A percentile compares a stretch with the other conserved stretches of the same genome.
Evolutionary conservation across 2,888 invertebrate genomes (phyloP).

Genomic region (Pseudococcus viburni): DNA sequence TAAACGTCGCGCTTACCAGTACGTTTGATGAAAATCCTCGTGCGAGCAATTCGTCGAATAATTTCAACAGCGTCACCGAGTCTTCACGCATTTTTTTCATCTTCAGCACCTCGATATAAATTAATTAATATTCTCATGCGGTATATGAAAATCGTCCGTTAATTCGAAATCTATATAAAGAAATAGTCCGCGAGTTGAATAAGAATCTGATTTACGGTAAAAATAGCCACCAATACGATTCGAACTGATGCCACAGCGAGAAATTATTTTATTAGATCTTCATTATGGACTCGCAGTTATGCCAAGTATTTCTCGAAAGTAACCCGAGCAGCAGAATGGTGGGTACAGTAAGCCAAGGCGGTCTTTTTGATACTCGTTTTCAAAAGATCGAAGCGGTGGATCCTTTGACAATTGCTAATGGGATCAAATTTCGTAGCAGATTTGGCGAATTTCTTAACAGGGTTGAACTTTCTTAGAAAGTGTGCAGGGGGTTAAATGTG

Average conservation of each 20-base stretch:
- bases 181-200: constrained; percentile 16
- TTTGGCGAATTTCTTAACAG: constrained; percentile 12
- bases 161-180: constrained; percentile 26
- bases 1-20: background rate
- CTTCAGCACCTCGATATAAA: background rate
- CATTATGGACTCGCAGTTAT: background rate
- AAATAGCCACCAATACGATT: background rate
- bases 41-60: constrained; percentile 46
- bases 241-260: background rate
- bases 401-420: background rate
- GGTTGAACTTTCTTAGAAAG: constrained; percentile 45
- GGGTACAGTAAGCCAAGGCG: background rate
- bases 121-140: constrained; percentile 13
- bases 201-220: background rate
- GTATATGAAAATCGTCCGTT: constrained; percentile 38
- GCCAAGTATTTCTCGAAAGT: background rate
- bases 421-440: background rate
- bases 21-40: constrained; percentile 35
- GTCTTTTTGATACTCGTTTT: constrained; percentile 21
- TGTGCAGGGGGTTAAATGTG: background rate
- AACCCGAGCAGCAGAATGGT: background rate
- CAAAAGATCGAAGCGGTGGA: background rate
- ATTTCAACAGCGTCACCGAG: background rate
- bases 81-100: background rate
- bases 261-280: background rate